A percentile compares a stretch with the other conserved stretches of the same genome.
Conservation (phyloP, 2,797 vertebrate species). For the Rhynchotus rufescens region DNA sequence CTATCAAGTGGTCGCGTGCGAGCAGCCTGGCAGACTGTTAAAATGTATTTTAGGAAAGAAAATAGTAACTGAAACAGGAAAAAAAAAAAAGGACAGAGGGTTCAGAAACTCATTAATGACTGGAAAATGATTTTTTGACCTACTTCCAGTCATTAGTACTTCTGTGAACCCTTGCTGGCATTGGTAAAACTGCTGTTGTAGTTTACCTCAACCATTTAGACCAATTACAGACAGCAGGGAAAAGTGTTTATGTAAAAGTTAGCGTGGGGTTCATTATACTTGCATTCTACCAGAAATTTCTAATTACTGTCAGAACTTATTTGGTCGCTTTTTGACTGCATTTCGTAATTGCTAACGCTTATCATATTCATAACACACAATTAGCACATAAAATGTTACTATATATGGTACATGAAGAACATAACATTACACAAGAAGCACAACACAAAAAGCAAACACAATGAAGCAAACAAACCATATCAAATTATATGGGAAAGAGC, state of each 20-base stretch:
- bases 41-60: slow-evolving; percentile 20
- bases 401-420: slow-evolving; percentile 81
- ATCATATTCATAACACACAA: slow-evolving; percentile 84
- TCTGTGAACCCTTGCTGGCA: slow-evolving; percentile 78
- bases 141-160: slow-evolving; percentile 81
- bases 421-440: slow-evolving; percentile 79
- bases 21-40: slow-evolving; percentile 56
- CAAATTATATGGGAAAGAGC: slow-evolving; percentile 81
- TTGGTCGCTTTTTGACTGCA: slow-evolving; percentile 82
- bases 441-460: slow-evolving; percentile 82
- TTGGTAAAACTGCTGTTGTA: slow-evolving; percentile 69
- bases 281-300: slow-evolving; percentile 77
- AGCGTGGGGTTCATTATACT: slow-evolving; percentile 77
- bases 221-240: slow-evolving; percentile 74
- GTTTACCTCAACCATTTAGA: slow-evolving; percentile 78
- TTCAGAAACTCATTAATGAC: slow-evolving; percentile 79
- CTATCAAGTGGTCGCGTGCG: slow-evolving; percentile 20
- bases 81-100: slow-evolving; percentile 46
- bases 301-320: slow-evolving; percentile 82
- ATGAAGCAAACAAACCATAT: slow-evolving; percentile 80
- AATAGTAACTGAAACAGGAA: slow-evolving; percentile 51
- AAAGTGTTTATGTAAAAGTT: slow-evolving; percentile 68
- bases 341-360: slow-evolving; percentile 81
- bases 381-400: slow-evolving; percentile 82
- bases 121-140: slow-evolving; percentile 81